Evolutionary conservation across 1,140 invertebrate species (phyloP).

Genomic region (Solenopsis fugax): DNA sequence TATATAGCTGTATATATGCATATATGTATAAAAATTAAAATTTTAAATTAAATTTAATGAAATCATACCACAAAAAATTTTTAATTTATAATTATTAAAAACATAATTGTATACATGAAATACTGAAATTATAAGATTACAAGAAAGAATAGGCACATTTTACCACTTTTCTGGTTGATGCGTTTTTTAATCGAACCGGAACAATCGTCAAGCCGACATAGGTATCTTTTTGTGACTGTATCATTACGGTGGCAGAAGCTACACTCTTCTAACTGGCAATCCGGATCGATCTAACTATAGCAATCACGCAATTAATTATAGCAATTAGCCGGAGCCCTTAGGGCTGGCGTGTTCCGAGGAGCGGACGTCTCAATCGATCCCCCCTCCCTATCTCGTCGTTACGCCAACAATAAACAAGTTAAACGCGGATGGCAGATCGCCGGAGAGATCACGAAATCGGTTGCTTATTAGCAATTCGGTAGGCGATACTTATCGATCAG

Average conservation of each 20-base stretch:
- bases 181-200: slow-evolving; percentile 62
- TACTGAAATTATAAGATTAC: neutral
- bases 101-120: neutral
- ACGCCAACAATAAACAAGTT: slow-evolving; percentile 62
- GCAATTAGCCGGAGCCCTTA: slow-evolving; percentile 78
- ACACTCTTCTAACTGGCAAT: slow-evolving; percentile 69
- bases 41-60: neutral
- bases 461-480: slow-evolving; percentile 53
- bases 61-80: neutral
- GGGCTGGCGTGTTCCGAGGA: slow-evolving; percentile 71
- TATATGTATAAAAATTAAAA: neutral
- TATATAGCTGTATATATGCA: neutral
- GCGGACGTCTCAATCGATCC: slow-evolving; percentile 73
- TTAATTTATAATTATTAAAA: slow-evolving; percentile 17
- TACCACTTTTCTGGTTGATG: slow-evolving; percentile 2
- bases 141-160: neutral
- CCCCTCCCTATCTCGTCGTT: neutral
- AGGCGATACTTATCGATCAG: slow-evolving; percentile 27
- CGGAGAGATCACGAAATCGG: slow-evolving; percentile 50
- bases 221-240: slow-evolving; percentile 59
- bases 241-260: slow-evolving; percentile 71
- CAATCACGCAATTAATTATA: slow-evolving; percentile 81
- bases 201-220: slow-evolving; percentile 60
- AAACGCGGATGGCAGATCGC: slow-evolving; percentile 51
- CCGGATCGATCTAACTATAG: slow-evolving; percentile 77